These are phyloP conservation scores for Stratiomys singularior DNA, from an alignment of 2,888 invertebrate species.

Conservation along the genomic window DNA sequence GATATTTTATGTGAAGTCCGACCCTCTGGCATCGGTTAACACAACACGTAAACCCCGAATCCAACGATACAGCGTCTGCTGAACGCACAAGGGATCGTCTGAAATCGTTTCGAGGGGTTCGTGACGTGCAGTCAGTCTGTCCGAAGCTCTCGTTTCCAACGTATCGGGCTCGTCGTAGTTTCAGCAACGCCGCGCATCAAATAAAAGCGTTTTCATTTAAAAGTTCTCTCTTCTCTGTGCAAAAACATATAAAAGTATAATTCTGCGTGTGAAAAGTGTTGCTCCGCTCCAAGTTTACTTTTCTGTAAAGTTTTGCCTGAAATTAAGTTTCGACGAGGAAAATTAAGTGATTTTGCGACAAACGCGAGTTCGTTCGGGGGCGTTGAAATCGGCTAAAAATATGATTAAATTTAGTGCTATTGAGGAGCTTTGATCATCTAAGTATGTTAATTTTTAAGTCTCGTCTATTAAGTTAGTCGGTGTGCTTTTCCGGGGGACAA, in stretches of 20 bases:
- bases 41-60: not conserved
- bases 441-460: slow-evolving; percentile 36
- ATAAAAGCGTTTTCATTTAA: slow-evolving; percentile 55
- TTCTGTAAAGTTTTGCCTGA: slow-evolving; percentile 23
- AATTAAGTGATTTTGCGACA: slow-evolving; percentile 33
- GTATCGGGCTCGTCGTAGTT: slow-evolving; percentile 16
- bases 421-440: slow-evolving; percentile 43
- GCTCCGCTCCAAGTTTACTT: slow-evolving; percentile 3
- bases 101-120: slow-evolving; percentile 21
- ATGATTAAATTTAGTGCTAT: slow-evolving; percentile 40
- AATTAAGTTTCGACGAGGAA: slow-evolving; percentile 1
- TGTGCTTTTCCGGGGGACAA: slow-evolving; percentile 7
- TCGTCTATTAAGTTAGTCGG: not conserved
- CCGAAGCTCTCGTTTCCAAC: slow-evolving; percentile 42
- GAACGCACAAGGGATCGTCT: slow-evolving; percentile 3
- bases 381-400: slow-evolving; percentile 16
- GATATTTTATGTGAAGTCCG: slow-evolving; percentile 34
- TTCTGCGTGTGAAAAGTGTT: slow-evolving; percentile 24
- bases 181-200: slow-evolving; percentile 57
- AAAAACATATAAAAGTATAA: slow-evolving; percentile 15
- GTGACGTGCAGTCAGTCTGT: slow-evolving; percentile 22
- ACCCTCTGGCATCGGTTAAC: slow-evolving; percentile 6
- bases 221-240: slow-evolving; percentile 29
- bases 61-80: not conserved
- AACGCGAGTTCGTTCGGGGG: slow-evolving; percentile 13